A percentile compares a stretch with the other conserved stretches of the same genome.
These are phyloP conservation scores for Otolemur garnettii DNA, from an alignment of 2,113 vertebrate genomes.

Conservation along the genomic window DNA sequence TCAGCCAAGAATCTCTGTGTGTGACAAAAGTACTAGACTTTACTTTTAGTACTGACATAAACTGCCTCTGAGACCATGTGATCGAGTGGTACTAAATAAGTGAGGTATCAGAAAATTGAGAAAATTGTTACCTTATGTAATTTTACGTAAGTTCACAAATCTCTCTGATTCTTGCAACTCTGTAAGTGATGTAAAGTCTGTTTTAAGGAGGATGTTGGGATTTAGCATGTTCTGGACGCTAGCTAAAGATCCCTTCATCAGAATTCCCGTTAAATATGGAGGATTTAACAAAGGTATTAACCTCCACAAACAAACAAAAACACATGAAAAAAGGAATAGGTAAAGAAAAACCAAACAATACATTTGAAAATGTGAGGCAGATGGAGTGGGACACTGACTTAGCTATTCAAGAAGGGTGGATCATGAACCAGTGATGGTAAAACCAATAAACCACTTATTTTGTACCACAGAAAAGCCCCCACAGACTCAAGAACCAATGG, in stretches of 20 bases:
- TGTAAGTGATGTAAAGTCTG: not conserved
- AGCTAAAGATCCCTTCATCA: not conserved
- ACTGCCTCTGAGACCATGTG: not conserved
- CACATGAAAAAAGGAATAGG: not conserved
- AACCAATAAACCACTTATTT: not conserved
- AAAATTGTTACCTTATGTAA: not conserved
- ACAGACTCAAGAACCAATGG: not conserved
- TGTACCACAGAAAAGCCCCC: not conserved
- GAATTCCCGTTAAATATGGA: not conserved
- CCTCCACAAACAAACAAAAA: not conserved
- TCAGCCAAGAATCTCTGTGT: not conserved
- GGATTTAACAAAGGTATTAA: not conserved
- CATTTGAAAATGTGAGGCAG: not conserved
- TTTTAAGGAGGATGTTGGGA: not conserved
- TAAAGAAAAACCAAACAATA: not conserved
- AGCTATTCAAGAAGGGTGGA: not conserved
- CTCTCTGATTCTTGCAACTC: slow-evolving; percentile 10
- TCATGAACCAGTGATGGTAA: not conserved
- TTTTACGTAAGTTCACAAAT: not conserved
- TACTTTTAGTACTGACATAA: not conserved
- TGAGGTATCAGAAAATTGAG: not conserved
- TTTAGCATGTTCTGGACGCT: slow-evolving; percentile 8
- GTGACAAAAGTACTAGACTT: not conserved
- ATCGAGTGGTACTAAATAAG: not conserved
- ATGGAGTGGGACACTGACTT: not conserved